Base-by-base conservation (phyloP, 2,797 vertebrate species). In the Selene dorsalis region DNA sequence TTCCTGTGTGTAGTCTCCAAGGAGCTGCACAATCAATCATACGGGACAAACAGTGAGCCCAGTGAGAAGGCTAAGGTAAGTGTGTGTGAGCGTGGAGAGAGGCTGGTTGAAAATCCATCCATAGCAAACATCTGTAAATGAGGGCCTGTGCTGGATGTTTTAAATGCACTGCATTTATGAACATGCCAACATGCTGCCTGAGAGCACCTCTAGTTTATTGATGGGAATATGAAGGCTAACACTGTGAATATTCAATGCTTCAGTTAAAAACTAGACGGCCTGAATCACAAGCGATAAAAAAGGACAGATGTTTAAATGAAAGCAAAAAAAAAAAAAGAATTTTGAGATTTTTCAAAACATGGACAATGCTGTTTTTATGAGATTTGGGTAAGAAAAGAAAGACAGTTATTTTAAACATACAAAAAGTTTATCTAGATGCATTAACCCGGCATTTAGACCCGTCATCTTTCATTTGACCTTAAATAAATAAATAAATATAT, bases 1-100 rank as follows among this genome's bases (percentile, higher is more conserved):
- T 99, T 99, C 93, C 95, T 99, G 86, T 99, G 98, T 64, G 98
- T 99, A 28, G 98, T 99, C 80, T 99, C 98, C 59, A 99, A 99
- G 95, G 98, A 99, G 94, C 94, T 99, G 86, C 97, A 98, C 94
- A 99, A 98, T 92, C 96, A 96, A 70, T 96, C 97, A 0, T 97
- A 97, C 0, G 96, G 97, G 91, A 97, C 95, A 57, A 95, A 95
- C 94, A 97, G 96, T 63, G 97, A 99, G 92, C 97, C 97, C 87
- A 99, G 98, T 55, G 97, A 99, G 95, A 99, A 99, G 91, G 98
- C 98, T 52, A 99, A 99, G 97, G 98, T 99, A 90, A 94, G 94
- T 58, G 47, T 28, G 60, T 30, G 39, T 48, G 48, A 62, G 41
- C 41, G 75, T 47, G 67, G 62, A 73, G 68, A 68, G 72, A 68